phyloP scores from a whole-genome alignment of 2,888 invertebrate species.

The Mythimna vitellina region DNA sequence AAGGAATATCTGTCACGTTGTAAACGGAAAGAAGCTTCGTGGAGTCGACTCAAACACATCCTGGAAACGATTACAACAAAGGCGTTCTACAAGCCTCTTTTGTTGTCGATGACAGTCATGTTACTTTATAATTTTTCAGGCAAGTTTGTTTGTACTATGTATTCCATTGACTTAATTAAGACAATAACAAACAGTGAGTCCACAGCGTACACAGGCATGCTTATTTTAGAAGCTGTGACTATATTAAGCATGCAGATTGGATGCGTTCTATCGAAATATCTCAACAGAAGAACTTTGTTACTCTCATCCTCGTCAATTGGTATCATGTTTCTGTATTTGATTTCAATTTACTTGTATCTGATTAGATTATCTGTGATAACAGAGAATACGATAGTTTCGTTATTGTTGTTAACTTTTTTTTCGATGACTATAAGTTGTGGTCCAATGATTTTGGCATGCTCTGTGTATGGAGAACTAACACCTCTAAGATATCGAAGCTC shows the following conservation, averaged over 20 bases:
- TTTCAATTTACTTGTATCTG: constrained; percentile 72
- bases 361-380: constrained; percentile 60
- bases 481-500: constrained; percentile 66
- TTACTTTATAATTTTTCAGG: constrained; percentile 76
- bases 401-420: constrained; percentile 67
- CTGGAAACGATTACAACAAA: constrained; percentile 63
- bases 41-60: constrained; percentile 57
- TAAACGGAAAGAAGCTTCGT: constrained; percentile 47
- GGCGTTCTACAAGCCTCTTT: constrained; percentile 74
- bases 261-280: constrained; percentile 63
- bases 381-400: constrained; percentile 66
- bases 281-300: constrained; percentile 67
- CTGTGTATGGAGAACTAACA: constrained; percentile 70
- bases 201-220: constrained; percentile 72
- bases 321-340: constrained; percentile 65
- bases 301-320: constrained; percentile 66
- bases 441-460: constrained; percentile 70
- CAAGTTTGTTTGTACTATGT: constrained; percentile 72
- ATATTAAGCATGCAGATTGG: constrained; percentile 68
- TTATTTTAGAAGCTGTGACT: constrained; percentile 73
- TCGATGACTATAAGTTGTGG: constrained; percentile 71
- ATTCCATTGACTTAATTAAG: constrained; percentile 67
- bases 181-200: constrained; percentile 66
- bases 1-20: constrained; percentile 62
- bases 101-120: constrained; percentile 69